These are phyloP conservation scores for Agrotis ipsilon DNA, from an alignment of 2,888 invertebrate species.

Conservation along the genomic window DNA sequence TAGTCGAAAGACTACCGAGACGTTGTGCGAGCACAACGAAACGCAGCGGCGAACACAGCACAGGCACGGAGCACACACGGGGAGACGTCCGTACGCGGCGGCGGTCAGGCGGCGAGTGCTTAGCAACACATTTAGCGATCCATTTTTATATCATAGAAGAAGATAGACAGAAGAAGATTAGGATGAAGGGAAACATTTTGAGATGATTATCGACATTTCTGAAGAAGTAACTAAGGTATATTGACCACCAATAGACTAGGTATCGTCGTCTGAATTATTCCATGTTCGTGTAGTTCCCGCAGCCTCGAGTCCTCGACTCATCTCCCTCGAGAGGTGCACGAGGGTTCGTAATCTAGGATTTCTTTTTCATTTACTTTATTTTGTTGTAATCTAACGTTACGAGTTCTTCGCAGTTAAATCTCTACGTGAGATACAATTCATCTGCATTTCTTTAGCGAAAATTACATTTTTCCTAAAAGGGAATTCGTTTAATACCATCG, in stretches of 20 bases:
- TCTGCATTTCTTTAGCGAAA: constrained; percentile 48
- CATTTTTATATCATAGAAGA: no score
- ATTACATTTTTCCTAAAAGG: constrained; percentile 37
- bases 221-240: not conserved
- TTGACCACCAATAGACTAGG: not conserved
- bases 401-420: constrained; percentile 40
- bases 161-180: no score
- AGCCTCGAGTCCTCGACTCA: constrained; percentile 1
- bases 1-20: no score
- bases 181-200: not conserved
- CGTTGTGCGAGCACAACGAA: no score
- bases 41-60: no score
- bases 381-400: constrained; percentile 38
- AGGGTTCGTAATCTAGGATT: constrained; percentile 35
- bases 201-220: not conserved
- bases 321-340: constrained; percentile 30
- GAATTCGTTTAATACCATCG: constrained; percentile 34
- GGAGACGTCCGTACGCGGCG: no score
- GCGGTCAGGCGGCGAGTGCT: no score
- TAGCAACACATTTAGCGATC: no score
- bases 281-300: constrained; percentile 11
- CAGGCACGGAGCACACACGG: no score
- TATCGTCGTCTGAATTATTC: constrained; percentile 21
- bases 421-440: constrained; percentile 54
- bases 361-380: constrained; percentile 46